Percentiles rank a stretch among this genome's conserved stretches.
Evolutionary conservation across 2,888 invertebrate species (phyloP).

Genomic region (Synergus itoensis): DNA sequence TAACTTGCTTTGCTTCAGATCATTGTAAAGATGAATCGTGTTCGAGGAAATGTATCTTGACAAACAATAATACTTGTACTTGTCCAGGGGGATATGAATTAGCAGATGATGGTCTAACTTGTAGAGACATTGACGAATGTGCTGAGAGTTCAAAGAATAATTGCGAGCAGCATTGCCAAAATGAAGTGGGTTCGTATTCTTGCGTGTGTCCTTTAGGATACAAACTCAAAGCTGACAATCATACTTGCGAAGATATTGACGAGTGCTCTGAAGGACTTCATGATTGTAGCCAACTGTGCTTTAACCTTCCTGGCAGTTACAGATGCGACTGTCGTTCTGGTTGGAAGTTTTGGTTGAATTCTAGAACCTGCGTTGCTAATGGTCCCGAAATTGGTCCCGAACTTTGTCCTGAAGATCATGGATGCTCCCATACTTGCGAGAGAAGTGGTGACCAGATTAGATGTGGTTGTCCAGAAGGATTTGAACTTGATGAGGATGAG

Average conservation of each 20-base stretch:
- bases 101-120: conserved; percentile 68
- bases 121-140: conserved; percentile 76
- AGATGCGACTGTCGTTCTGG: conserved; percentile 79
- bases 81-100: conserved; percentile 78
- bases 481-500: conserved; percentile 78
- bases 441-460: conserved; percentile 72
- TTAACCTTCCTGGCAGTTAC: conserved; percentile 79
- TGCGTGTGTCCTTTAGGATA: conserved; percentile 77
- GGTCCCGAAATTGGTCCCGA: conserved; percentile 41
- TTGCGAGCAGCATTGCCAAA: conserved; percentile 70
- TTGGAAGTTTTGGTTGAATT: conserved; percentile 68
- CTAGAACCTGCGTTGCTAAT: conserved; percentile 66
- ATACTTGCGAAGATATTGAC: conserved; percentile 74
- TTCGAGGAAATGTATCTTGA: conserved; percentile 70
- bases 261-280: conserved; percentile 69
- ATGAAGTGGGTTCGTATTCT: conserved; percentile 73
- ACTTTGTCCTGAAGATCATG: conserved; percentile 68
- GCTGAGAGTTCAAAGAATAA: conserved; percentile 52
- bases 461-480: conserved; percentile 78
- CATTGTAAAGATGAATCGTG: conserved; percentile 65
- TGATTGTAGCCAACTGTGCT: conserved; percentile 76
- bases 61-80: conserved; percentile 65
- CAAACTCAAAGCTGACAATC: conserved; percentile 66
- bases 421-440: conserved; percentile 75
- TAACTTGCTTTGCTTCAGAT: conserved; percentile 59